Evolutionary conservation across 2,888 invertebrate species (phyloP).

Genomic region (Ligdia adustata): DNA sequence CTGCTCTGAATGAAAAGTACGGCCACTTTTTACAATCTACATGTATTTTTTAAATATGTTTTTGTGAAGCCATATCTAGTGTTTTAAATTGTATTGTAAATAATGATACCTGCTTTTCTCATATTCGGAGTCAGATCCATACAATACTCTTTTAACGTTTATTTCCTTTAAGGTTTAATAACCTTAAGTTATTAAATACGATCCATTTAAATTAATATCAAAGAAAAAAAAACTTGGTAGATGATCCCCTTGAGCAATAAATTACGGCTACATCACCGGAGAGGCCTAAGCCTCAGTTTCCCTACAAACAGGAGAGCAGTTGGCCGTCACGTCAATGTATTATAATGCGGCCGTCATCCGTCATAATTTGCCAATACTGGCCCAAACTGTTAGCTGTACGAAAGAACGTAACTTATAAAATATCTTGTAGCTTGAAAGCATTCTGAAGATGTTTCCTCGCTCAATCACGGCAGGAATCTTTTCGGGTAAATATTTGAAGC

Average conservation of each 20-base stretch:
- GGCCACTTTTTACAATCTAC: too few relatives aligned
- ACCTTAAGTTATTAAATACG: slow-evolving; percentile 2
- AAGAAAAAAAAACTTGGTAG: slow-evolving; percentile 5
- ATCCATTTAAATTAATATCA: background rate
- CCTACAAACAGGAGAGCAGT: slow-evolving; percentile 28
- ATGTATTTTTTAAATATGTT: too few relatives aligned
- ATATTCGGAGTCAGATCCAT: too few relatives aligned
- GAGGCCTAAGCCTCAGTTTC: slow-evolving; percentile 15
- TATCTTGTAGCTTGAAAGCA: slow-evolving; percentile 17
- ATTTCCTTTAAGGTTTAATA: too few relatives aligned
- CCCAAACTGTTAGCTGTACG: slow-evolving; percentile 42
- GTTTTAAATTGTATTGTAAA: too few relatives aligned
- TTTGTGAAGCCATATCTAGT: too few relatives aligned
- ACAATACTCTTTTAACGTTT: too few relatives aligned
- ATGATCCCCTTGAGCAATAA: slow-evolving; percentile 19
- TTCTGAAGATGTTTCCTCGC: slow-evolving; percentile 20
- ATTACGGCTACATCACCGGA: slow-evolving; percentile 15
- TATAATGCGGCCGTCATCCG: slow-evolving; percentile 47
- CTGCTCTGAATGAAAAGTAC: too few relatives aligned
- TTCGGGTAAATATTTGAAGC: slow-evolving; percentile 23
- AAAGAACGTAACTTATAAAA: slow-evolving; percentile 38
- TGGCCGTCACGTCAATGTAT: slow-evolving; percentile 44
- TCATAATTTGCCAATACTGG: slow-evolving; percentile 58
- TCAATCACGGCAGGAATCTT: slow-evolving; percentile 25
- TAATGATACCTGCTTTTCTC: too few relatives aligned